Conservation (phyloP, 1,140 invertebrate species). For the Cotesia chilonis region DNA sequence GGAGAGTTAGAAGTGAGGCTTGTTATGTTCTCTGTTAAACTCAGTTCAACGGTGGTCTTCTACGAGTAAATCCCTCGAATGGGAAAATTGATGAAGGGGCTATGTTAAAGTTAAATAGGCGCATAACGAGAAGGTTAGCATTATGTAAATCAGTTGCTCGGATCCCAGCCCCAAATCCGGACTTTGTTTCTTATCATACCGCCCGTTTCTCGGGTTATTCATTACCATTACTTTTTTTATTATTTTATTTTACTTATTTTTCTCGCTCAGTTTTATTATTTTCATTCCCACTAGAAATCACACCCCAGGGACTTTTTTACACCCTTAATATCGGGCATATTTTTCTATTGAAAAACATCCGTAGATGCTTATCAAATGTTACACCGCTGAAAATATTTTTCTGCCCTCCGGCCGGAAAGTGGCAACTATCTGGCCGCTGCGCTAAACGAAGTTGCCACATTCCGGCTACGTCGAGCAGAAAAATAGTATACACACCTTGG, state of each 20-base stretch:
- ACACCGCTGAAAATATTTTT: slow-evolving; percentile 6
- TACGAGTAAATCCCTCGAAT: background rate
- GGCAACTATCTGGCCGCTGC: too few species aligned
- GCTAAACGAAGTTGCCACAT: too few species aligned
- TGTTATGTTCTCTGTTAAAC: too few species aligned
- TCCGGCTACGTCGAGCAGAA: too few species aligned
- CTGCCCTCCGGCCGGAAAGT: too few species aligned
- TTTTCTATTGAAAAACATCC: slow-evolving; percentile 18
- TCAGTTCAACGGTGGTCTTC: background rate
- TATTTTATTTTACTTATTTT: slow-evolving; percentile 36
- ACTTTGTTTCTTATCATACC: slow-evolving; percentile 55
- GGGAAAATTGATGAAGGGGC: slow-evolving; percentile 33
- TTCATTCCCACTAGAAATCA: slow-evolving; percentile 46
- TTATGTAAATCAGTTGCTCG: slow-evolving; percentile 58
- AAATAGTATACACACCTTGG: too few species aligned
- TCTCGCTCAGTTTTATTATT: slow-evolving; percentile 32
- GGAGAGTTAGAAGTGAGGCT: too few species aligned
- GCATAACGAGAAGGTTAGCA: slow-evolving; percentile 58
- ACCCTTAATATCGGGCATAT: slow-evolving; percentile 23
- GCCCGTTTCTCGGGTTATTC: background rate
- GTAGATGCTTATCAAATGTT: slow-evolving; percentile 19
- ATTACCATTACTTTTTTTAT: background rate
- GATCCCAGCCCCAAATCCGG: slow-evolving; percentile 49
- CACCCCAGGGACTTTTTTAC: slow-evolving; percentile 44
- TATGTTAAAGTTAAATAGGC: slow-evolving; percentile 54